These are phyloP conservation scores for Nemotelus nigrinus DNA, from an alignment of 2,888 invertebrate genomes.

Conservation along the genomic window DNA sequence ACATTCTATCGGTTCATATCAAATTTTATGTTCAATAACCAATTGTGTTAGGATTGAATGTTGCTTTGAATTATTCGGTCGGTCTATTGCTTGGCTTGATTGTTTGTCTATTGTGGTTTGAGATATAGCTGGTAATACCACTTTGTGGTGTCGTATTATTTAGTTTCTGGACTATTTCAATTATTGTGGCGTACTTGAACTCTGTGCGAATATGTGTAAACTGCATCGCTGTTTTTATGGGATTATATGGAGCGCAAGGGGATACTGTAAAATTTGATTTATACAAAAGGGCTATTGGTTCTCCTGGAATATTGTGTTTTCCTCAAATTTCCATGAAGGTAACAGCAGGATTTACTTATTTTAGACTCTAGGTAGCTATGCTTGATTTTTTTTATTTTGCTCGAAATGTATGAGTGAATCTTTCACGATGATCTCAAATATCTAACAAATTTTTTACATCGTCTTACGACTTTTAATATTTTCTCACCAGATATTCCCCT, in stretches of 20 bases:
- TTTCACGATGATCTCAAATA: too few species aligned
- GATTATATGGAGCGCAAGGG: background rate
- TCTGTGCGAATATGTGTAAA: conserved; percentile 49
- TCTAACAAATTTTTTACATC: too few species aligned
- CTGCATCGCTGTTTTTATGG: conserved; percentile 50
- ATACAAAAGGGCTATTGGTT: conserved; percentile 21
- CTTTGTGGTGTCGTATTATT: conserved; percentile 12
- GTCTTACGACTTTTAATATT: too few species aligned
- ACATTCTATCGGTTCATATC: conserved; percentile 9
- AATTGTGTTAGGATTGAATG: conserved; percentile 7
- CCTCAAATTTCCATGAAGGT: background rate
- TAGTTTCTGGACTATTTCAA: conserved; percentile 40
- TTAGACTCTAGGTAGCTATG: too few species aligned
- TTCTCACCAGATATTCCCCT: too few species aligned
- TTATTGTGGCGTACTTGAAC: conserved; percentile 39
- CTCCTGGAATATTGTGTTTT: background rate
- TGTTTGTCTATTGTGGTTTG: conserved; percentile 47
- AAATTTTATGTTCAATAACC: background rate
- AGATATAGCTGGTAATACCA: conserved; percentile 35
- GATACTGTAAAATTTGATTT: background rate
- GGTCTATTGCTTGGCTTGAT: conserved; percentile 43
- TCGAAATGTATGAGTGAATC: too few species aligned
- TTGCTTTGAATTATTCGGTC: conserved; percentile 18
- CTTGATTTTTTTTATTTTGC: too few species aligned
- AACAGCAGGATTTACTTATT: conserved; percentile 6